Percentiles rank a stretch among this genome's conserved stretches.
Conservation (phyloP, 1,140 invertebrate genomes). For the Andricus grossulariae region DNA sequence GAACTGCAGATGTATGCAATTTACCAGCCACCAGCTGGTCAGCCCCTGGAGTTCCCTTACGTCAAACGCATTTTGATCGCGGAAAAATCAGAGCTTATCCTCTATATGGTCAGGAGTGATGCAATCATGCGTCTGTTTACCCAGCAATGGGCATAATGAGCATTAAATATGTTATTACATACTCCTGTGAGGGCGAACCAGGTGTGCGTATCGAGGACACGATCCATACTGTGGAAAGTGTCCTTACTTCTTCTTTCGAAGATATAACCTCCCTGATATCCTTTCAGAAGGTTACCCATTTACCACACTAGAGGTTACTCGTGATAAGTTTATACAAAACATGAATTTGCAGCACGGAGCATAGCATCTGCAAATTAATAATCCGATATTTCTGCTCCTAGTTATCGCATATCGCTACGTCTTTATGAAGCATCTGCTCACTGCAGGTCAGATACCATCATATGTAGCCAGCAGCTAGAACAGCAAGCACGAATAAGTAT, state of each 20-base stretch:
- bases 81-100: constrained; percentile 35
- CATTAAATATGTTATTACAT: constrained; percentile 58
- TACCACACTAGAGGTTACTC: no score
- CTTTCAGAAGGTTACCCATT: neutral
- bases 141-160: constrained; percentile 64
- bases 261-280: constrained; percentile 20
- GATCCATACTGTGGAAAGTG: constrained; percentile 5
- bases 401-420: constrained; percentile 62
- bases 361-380: constrained; percentile 54
- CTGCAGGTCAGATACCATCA: constrained; percentile 61
- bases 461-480: constrained; percentile 61
- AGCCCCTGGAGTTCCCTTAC: constrained; percentile 35
- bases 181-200: constrained; percentile 45
- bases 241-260: constrained; percentile 9
- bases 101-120: constrained; percentile 52
- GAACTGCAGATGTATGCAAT: neutral
- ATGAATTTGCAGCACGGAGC: no score
- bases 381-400: constrained; percentile 57
- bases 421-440: constrained; percentile 58
- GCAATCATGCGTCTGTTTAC: constrained; percentile 49
- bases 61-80: constrained; percentile 39
- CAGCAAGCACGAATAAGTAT: constrained; percentile 64
- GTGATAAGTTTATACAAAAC: no score
- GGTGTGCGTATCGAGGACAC: constrained; percentile 45
- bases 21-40: neutral